Conservation (phyloP, 2,888 invertebrate genomes). For the Agrotis ipsilon region DNA sequence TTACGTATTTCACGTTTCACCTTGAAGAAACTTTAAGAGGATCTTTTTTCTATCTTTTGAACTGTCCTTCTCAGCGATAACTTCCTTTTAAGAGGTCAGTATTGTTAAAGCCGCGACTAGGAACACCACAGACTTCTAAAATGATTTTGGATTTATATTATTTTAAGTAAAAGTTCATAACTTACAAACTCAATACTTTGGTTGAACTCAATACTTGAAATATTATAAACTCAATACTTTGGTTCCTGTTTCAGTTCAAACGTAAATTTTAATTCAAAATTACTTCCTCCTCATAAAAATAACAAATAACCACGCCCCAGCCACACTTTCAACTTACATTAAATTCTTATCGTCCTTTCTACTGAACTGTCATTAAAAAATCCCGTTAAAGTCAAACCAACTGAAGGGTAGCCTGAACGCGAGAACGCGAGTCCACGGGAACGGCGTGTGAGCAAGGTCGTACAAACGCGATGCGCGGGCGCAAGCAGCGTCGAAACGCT, state of each 20-base stretch:
- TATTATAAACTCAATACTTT: neutral
- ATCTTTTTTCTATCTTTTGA: neutral
- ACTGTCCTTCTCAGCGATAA: neutral
- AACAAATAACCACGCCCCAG: constrained; percentile 31
- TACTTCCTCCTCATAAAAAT: constrained; percentile 33
- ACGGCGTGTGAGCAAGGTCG: constrained; percentile 54
- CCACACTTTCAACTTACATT: constrained; percentile 55
- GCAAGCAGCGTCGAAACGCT: constrained; percentile 59
- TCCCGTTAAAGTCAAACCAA: constrained; percentile 66
- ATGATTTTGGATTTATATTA: no score
- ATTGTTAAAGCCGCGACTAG: no score
- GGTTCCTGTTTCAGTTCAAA: neutral
- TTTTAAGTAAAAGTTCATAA: no score
- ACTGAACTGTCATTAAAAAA: constrained; percentile 67
- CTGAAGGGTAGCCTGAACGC: constrained; percentile 58
- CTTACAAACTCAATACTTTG: no score
- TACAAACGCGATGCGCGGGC: constrained; percentile 50
- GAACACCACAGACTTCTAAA: no score
- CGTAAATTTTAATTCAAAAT: constrained; percentile 5
- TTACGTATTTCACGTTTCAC: neutral
- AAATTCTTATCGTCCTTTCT: constrained; percentile 61
- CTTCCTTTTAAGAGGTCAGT: no score
- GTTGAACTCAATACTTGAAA: neutral
- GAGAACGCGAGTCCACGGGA: constrained; percentile 3
- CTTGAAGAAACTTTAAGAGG: neutral